A percentile compares a stretch with the other conserved stretches of the same genome.
Evolutionary conservation across 2,888 invertebrate species (phyloP).

Genomic region (Caenorhabditis doughertyi): DNA sequence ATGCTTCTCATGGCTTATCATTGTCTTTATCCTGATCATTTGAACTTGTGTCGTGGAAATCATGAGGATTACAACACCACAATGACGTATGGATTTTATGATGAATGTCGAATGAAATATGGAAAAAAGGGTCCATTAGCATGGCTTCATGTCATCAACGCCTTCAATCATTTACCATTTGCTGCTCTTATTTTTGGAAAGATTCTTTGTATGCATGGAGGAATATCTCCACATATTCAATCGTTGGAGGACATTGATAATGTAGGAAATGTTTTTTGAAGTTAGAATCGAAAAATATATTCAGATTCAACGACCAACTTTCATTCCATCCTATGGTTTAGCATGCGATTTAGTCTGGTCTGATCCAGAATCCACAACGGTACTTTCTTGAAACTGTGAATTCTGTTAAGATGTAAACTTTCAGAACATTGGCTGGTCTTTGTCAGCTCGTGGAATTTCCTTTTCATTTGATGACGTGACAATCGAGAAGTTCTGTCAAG

Average conservation of each 20-base stretch:
- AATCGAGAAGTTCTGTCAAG: slow-evolving; percentile 84
- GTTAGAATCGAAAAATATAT: neutral
- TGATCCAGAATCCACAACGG: slow-evolving; percentile 66
- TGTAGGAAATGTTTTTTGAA: neutral
- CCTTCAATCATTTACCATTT: slow-evolving; percentile 78
- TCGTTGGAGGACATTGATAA: slow-evolving; percentile 68
- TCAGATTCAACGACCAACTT: slow-evolving; percentile 71
- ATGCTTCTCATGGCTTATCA: slow-evolving; percentile 63
- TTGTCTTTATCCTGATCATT: slow-evolving; percentile 73
- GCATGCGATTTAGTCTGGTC: slow-evolving; percentile 77
- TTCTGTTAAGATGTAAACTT: neutral
- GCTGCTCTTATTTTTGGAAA: slow-evolving; percentile 72
- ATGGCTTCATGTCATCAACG: slow-evolving; percentile 74
- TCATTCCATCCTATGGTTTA: slow-evolving; percentile 75
- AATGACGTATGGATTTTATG: slow-evolving; percentile 79
- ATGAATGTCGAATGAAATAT: slow-evolving; percentile 73
- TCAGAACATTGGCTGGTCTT: slow-evolving; percentile 69
- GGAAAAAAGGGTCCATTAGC: slow-evolving; percentile 60
- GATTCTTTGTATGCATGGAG: slow-evolving; percentile 79
- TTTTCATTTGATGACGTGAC: slow-evolving; percentile 85
- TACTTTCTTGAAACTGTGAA: neutral
- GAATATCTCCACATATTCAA: slow-evolving; percentile 74
- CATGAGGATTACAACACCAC: slow-evolving; percentile 80
- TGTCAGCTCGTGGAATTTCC: slow-evolving; percentile 84
- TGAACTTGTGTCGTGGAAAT: slow-evolving; percentile 75